Evolutionary conservation across 1,140 invertebrate genomes (phyloP).

Genomic region (Dinoponera quadriceps): DNA sequence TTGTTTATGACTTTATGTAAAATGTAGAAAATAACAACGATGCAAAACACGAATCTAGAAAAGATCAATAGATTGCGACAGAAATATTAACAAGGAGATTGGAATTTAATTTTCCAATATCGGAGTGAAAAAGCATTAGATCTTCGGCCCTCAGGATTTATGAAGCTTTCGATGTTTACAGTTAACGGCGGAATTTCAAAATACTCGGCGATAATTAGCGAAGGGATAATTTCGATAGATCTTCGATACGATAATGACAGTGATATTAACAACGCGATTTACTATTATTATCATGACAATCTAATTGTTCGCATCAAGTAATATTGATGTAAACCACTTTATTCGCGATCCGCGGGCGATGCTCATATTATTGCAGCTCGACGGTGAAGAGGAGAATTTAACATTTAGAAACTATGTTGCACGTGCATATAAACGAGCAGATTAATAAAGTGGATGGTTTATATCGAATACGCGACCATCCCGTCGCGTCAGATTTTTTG

Average conservation of each 20-base stretch:
- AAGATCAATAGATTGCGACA: background rate
- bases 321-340: conserved; percentile 45
- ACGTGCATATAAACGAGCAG: background rate
- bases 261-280: conserved; percentile 34
- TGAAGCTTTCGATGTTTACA: background rate
- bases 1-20: background rate
- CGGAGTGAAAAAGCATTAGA: background rate
- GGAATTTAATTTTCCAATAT: background rate
- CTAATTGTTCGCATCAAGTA: conserved; percentile 48
- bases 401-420: conserved; percentile 24
- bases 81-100: background rate
- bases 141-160: background rate
- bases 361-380: conserved; percentile 17
- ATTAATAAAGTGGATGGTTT: conserved; percentile 39
- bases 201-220: conserved; percentile 1
- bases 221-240: conserved; percentile 21
- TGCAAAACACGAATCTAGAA: background rate
- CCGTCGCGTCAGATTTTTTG: background rate
- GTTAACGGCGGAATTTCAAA: background rate
- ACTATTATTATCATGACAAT: conserved; percentile 37
- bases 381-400: conserved; percentile 35
- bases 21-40: background rate
- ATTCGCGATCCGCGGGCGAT: conserved; percentile 28
- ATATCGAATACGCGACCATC: background rate
- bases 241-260: conserved; percentile 34